Conservation (phyloP, 2,797 vertebrate species). For the Poecilia wingei region DNA sequence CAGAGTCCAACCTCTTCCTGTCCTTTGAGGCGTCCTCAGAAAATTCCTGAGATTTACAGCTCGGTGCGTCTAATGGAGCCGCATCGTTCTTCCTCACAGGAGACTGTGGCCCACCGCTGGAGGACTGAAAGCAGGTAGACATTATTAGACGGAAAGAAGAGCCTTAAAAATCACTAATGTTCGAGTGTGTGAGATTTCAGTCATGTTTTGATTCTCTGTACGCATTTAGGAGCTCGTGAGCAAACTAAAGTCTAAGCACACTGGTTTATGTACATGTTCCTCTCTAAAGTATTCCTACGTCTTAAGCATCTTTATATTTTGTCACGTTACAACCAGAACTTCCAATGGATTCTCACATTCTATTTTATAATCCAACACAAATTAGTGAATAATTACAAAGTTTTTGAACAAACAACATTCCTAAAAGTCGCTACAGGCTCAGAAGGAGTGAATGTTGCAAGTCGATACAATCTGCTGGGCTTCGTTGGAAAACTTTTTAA, state of each 20-base stretch:
- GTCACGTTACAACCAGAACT: background rate
- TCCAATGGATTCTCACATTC: background rate
- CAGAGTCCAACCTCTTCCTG: slow-evolving; percentile 35
- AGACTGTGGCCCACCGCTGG: slow-evolving; percentile 84
- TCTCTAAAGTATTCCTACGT: background rate
- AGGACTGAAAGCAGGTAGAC: slow-evolving; percentile 79
- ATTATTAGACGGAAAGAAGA: background rate
- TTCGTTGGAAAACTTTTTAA: background rate
- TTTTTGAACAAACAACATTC: background rate
- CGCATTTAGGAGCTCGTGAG: background rate
- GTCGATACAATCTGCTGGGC: background rate
- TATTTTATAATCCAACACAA: background rate
- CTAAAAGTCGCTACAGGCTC: too few species aligned
- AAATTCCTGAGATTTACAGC: slow-evolving; percentile 64
- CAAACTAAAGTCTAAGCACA: background rate
- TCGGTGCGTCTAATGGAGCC: slow-evolving; percentile 76
- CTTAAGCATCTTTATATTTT: background rate
- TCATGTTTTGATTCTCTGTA: background rate
- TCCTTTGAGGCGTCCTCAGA: slow-evolving; percentile 46
- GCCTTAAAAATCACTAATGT: background rate
- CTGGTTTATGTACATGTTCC: background rate
- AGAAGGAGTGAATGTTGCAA: background rate
- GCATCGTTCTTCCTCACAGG: slow-evolving; percentile 68
- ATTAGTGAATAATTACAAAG: background rate
- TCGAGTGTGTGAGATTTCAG: background rate